Evolutionary conservation across 2,113 vertebrate species (phyloP), one percentile per base, ranked within the genome.

Genomic region (Ptilorrhoa leucosticta): DNA sequence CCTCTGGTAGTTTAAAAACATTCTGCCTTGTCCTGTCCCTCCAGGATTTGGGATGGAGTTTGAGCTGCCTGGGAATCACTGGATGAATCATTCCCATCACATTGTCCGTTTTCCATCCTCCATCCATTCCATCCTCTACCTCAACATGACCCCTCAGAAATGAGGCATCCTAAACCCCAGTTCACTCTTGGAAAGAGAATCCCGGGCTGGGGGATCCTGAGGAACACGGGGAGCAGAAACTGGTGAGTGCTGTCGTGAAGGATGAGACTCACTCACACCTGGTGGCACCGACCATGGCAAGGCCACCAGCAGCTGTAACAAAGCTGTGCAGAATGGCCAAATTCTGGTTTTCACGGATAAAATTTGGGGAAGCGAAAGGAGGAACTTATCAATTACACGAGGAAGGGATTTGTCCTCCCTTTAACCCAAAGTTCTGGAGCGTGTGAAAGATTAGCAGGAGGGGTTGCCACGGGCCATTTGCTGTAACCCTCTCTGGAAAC

Each of bases 371-470:
- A 90, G 7, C 30, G 57, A 57, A 72, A 90, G 48, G 79, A 91
- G 54, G 53, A 85, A 73, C 24, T 15, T 13, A 39, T 47, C 54
- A 65, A 58, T 77, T 65, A 24, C 85, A 53, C 0, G 9, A 83
- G 63, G 66, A 83, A 77, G 79, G 70, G 72, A 35, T 94, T 79
- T 96, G 81, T 93, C 89, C 91, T 95, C 28, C 27, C 47, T 85
- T 95, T 71, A 87, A 79, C 91, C 70, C 58, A 37, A 31, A 31
- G 77, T 68, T 47, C 58, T 76, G 65, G 76, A 57, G 87, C 4
- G 10, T 94, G 93, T 85, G 87, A 94, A 91, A 51, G 76, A 82
- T 66, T 14, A 78, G 90, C 83, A 89, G 91, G 75, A 90, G 81
- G 83, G 42, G 58, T 54, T 94, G 92, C 82, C 79, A 90, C 0